Conservation (phyloP, 1,140 invertebrate genomes). For the Leguminivora glycinivorella region DNA sequence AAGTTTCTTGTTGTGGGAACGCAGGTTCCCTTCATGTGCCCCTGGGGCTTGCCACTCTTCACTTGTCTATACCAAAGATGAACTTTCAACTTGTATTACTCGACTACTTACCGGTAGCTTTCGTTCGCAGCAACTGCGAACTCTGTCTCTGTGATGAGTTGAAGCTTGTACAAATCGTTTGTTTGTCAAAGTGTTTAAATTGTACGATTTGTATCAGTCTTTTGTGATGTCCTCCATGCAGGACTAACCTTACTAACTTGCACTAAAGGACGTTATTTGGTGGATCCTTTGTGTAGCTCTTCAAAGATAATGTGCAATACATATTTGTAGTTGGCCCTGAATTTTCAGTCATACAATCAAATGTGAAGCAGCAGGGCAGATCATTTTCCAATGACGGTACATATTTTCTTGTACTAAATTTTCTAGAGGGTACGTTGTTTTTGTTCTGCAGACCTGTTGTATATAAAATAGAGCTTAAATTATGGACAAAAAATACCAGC, state of each 20-base stretch:
- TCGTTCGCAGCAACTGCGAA: constrained; percentile 1
- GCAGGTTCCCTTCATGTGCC: not conserved
- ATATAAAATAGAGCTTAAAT: not conserved
- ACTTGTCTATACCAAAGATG: constrained; percentile 49
- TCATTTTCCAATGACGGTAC: not conserved
- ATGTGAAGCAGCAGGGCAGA: not conserved
- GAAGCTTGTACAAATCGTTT: constrained; percentile 13
- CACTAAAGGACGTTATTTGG: constrained; percentile 1
- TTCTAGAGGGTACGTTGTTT: not conserved
- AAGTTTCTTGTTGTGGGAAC: constrained; percentile 6
- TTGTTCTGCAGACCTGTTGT: not conserved
- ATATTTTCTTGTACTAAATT: too few relatives aligned
- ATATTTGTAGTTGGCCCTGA: constrained; percentile 4
- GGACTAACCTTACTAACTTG: not conserved
- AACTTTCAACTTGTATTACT: constrained; percentile 12
- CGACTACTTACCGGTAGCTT: not conserved
- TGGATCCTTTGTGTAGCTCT: not conserved
- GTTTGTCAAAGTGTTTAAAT: constrained; percentile 21
- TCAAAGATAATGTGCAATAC: constrained; percentile 23
- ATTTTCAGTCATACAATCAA: not conserved
- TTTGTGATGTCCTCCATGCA: not conserved
- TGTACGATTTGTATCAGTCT: constrained; percentile 13
- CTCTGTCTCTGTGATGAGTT: constrained; percentile 24
- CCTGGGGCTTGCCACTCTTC: constrained; percentile 15
- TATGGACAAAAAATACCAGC: not conserved